Percentiles rank a stretch among this genome's conserved stretches.
Conservation (phyloP, 2,797 vertebrate genomes). For the Peromyscus attwateri region DNA sequence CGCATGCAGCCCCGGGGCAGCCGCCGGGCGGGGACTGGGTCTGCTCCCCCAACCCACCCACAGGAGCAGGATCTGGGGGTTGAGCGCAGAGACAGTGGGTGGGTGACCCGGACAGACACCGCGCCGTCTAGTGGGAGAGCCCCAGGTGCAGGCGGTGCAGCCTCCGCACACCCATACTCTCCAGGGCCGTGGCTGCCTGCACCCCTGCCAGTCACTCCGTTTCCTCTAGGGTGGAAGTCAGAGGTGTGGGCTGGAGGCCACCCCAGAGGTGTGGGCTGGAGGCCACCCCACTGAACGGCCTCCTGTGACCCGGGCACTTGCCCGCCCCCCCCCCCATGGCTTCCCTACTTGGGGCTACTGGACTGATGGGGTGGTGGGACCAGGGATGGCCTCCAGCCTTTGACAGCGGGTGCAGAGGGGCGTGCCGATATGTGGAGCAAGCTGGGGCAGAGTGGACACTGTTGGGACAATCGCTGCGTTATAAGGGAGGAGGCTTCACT, state of each 20-base stretch:
- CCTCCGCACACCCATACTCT: neutral
- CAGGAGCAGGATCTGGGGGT: neutral
- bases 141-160: neutral
- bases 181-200: neutral
- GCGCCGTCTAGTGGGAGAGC: neutral
- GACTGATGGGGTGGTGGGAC: neutral
- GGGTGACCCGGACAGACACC: neutral
- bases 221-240: neutral
- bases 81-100: neutral
- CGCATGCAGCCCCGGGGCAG: neutral
- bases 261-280: too few species aligned
- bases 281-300: neutral
- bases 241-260: neutral
- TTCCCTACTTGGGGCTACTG: neutral
- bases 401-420: neutral
- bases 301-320: neutral
- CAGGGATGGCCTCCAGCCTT: neutral
- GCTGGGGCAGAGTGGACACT: neutral
- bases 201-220: slow-evolving; percentile 39
- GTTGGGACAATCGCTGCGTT: too few species aligned
- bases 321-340: neutral
- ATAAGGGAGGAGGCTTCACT: neutral
- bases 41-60: neutral
- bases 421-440: neutral
- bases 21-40: neutral